phyloP scores from a whole-genome alignment of 2,797 vertebrate genomes.

The Crocidura indochinensis region DNA sequence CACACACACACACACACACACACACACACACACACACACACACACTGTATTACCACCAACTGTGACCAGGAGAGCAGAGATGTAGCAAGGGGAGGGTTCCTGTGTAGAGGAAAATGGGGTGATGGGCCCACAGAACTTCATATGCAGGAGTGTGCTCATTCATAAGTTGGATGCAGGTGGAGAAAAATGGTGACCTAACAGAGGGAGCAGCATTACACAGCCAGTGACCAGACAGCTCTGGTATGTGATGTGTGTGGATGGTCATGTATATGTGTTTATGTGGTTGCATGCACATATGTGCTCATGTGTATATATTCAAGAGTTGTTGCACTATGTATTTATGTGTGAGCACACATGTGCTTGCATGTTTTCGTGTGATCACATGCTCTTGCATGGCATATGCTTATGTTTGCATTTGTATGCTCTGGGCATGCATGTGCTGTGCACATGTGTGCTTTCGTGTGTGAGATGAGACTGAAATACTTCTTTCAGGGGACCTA shows the following conservation, averaged over 20 bases:
- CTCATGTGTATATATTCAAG: too few relatives aligned
- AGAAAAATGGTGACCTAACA: background rate
- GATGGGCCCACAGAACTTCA: background rate
- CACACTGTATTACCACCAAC: rapidly evolving
- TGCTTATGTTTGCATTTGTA: background rate
- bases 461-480: background rate
- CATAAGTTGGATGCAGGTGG: background rate
- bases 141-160: background rate
- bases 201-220: background rate
- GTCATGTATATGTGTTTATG: background rate
- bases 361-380: too few relatives aligned
- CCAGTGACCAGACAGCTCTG: background rate
- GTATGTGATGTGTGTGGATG: too few relatives aligned
- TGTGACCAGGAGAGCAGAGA: background rate
- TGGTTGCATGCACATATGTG: background rate
- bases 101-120: rapidly evolving
- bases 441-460: background rate
- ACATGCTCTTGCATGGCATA: background rate
- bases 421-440: background rate
- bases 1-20: background rate
- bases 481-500: background rate
- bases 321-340: too few relatives aligned
- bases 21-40: too few relatives aligned
- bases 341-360: too few relatives aligned
- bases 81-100: background rate